Evolutionary conservation across 1,140 invertebrate genomes (phyloP), one percentile per base, ranked within the genome.

Genomic region (Rhysida immarginata): DNA sequence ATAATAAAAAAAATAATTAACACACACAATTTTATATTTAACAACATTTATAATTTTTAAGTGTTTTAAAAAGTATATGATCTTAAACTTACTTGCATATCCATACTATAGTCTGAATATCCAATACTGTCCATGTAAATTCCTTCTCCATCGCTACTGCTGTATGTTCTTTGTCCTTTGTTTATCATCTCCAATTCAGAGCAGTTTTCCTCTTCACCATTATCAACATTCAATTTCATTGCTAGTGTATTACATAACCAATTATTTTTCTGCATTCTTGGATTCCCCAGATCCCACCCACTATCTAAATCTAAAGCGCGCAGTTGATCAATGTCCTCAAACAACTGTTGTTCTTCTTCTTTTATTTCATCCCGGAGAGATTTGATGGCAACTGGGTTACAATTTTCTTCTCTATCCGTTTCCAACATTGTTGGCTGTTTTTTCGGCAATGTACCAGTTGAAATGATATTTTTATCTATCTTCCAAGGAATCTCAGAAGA

Each of bases 261-360:
- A 35, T 49, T 11, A 26, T 3, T 23, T n/a, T n/a, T n/a, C n/a
- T n/a, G n/a, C n/a, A n/a, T n/a, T n/a, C n/a, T n/a, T n/a, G n/a
- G n/a, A n/a, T n/a, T n/a, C n/a, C 44, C n/a, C n/a, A n/a, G n/a
- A n/a, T n/a, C n/a, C 58, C 58, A 56, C 61, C 57, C 20, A 61
- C 56, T 57, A 26, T 53, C 58, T 2, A 60, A 56, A 24, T 57
- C 60, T 11, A 63, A 35, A 20, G 58, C 57, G 48, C 59, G 60
- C 27, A 63, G 24, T 26, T 61, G 54, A 43, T 62, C 57, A 26
- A 62, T 57, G 27, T 55, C 59, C 29, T 60, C 61, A 26, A 63
- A 56, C 26, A 62, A 42, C 44, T 63, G 57, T 26, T 61, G 61
- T 35, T 58, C 62, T 41, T 63, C 61, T 24, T 60, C 54, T 18